phyloP scores from a whole-genome alignment of 2,888 invertebrate genomes.

The Napeogenes inachia region DNA sequence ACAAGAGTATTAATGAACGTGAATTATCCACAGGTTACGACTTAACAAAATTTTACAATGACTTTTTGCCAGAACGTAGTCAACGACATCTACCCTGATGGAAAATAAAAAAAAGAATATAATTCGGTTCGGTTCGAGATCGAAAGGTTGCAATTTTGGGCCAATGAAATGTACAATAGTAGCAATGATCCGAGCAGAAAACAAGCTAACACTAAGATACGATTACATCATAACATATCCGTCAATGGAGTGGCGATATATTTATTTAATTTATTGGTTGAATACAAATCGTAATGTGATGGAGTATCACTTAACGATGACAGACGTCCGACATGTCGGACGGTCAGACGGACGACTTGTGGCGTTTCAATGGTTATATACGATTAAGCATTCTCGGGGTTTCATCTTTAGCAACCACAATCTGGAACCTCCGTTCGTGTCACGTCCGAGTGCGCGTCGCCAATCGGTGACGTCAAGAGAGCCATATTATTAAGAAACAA shows the following conservation, averaged over 20 bases:
- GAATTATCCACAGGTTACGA: too few relatives aligned
- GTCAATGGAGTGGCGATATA: constrained; percentile 17
- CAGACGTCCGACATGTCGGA: too few relatives aligned
- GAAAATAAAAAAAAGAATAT: too few relatives aligned
- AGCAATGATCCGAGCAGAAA: constrained; percentile 16
- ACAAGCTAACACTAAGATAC: constrained; percentile 26
- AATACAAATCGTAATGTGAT: not conserved
- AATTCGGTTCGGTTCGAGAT: not conserved
- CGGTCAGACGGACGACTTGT: too few relatives aligned
- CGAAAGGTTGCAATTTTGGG: not conserved
- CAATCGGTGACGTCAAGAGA: constrained; percentile 13
- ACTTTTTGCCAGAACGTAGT: too few relatives aligned
- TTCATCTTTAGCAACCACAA: constrained; percentile 3
- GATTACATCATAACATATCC: constrained; percentile 23
- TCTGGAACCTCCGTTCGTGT: not conserved
- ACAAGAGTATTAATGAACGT: too few relatives aligned
- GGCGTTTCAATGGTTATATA: too few relatives aligned
- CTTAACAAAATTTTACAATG: too few relatives aligned
- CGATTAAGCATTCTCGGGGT: not conserved
- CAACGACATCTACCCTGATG: too few relatives aligned
- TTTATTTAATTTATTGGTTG: constrained; percentile 11
- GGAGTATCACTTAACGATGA: too few relatives aligned
- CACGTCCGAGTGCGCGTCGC: constrained; percentile 2
- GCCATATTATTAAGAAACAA: constrained; percentile 11
- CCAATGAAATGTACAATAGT: not conserved